phyloP scores from a whole-genome alignment of 2,888 invertebrate species.

The Arctia plantaginis region DNA sequence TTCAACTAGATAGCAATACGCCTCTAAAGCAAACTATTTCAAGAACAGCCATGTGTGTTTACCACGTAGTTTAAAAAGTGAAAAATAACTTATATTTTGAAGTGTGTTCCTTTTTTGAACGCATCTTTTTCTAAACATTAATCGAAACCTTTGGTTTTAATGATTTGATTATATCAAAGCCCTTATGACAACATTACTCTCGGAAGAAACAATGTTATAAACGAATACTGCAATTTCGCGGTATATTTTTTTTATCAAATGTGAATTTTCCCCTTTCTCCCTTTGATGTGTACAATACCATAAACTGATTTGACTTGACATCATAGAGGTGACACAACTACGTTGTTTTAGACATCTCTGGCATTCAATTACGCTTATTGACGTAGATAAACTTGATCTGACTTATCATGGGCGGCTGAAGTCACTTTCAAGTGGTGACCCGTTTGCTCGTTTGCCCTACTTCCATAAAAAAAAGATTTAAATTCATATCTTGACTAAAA shows the following conservation, averaged over 20 bases:
- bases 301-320: slow-evolving; percentile 8
- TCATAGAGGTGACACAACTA: not conserved
- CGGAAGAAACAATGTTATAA: slow-evolving; percentile 4
- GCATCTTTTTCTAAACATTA: not conserved
- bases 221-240: slow-evolving; percentile 5
- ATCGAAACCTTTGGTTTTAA: not conserved
- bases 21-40: not conserved
- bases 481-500: no score
- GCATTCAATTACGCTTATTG: not conserved
- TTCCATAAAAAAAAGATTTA: no score
- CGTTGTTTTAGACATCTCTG: not conserved
- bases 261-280: not conserved
- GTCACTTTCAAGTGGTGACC: no score
- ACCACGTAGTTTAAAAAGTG: not conserved
- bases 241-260: slow-evolving; percentile 6
- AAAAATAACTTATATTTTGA: not conserved
- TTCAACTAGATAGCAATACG: not conserved
- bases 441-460: no score
- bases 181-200: slow-evolving; percentile 1
- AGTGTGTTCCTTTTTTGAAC: not conserved
- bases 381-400: not conserved
- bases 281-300: slow-evolving; percentile 1
- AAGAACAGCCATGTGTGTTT: not conserved
- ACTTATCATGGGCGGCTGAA: no score
- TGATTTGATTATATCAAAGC: not conserved